phyloP scores from a whole-genome alignment of 2,113 vertebrate species.

The Pachypanchax playfairii region DNA sequence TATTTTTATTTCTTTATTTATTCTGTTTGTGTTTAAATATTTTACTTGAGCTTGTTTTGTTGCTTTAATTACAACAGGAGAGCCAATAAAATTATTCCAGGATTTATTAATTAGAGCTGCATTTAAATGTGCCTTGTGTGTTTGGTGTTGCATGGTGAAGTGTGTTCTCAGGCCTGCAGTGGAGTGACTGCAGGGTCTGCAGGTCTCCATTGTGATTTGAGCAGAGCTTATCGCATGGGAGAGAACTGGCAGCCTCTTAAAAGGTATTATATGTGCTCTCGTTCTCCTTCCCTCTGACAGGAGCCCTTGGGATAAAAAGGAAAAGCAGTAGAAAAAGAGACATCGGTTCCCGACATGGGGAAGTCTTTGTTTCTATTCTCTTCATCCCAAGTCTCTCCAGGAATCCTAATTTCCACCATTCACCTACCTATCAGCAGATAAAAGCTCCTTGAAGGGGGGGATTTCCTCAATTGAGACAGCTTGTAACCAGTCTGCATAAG shows the following conservation, averaged over 20 bases:
- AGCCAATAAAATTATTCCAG: conserved; percentile 23
- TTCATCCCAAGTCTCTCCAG: conserved; percentile 79
- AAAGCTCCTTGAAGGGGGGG: conserved; percentile 72
- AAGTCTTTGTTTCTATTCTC: conserved; percentile 80
- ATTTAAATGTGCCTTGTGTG: conserved; percentile 58
- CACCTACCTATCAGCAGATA: conserved; percentile 79
- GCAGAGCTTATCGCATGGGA: conserved; percentile 79
- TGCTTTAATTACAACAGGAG: not conserved
- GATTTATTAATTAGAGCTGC: conserved; percentile 62
- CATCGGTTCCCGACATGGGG: conserved; percentile 79
- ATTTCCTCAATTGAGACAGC: conserved; percentile 79
- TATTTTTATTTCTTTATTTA: too few relatives aligned
- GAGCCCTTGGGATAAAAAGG: conserved; percentile 80
- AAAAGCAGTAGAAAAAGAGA: conserved; percentile 79
- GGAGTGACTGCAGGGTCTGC: conserved; percentile 74
- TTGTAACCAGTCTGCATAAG: conserved; percentile 77
- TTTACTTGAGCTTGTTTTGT: not conserved
- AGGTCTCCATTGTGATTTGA: conserved; percentile 76
- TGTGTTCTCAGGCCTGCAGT: conserved; percentile 71
- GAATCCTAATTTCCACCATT: conserved; percentile 82
- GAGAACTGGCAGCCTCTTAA: conserved; percentile 80
- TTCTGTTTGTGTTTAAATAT: too few relatives aligned
- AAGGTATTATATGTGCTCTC: conserved; percentile 79
- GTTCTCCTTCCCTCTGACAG: conserved; percentile 77
- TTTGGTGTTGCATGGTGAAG: conserved; percentile 60